phyloP scores from a whole-genome alignment of 2,797 vertebrate genomes.

The Cyclura pinguis region DNA sequence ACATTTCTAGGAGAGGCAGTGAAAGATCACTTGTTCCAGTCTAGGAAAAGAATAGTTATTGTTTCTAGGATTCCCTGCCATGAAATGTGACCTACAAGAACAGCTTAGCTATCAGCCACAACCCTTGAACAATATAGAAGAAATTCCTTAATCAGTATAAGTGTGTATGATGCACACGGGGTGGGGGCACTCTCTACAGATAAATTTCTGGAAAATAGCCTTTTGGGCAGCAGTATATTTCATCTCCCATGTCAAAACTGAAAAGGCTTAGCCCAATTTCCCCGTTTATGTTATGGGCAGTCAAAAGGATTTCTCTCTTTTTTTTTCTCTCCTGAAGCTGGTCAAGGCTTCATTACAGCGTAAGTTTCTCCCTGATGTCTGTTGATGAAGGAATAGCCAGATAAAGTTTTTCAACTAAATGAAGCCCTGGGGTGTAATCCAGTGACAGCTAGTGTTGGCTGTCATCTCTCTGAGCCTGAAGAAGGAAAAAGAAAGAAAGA shows the following conservation, averaged over 20 bases:
- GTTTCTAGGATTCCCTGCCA: constrained; percentile 45
- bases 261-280: background rate
- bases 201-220: background rate
- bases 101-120: background rate
- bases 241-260: background rate
- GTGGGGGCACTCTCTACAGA: background rate
- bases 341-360: constrained; percentile 6
- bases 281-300: constrained; percentile 5
- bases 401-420: constrained; percentile 1
- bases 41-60: constrained; percentile 43
- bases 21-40: constrained; percentile 53
- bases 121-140: background rate
- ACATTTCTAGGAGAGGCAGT: constrained; percentile 48
- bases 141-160: background rate
- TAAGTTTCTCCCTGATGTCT: background rate
- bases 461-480: background rate
- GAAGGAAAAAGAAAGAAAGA: background rate
- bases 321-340: background rate
- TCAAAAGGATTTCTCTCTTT: constrained; percentile 5
- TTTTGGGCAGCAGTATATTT: background rate
- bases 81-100: constrained; percentile 30
- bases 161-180: background rate
- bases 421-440: background rate
- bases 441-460: background rate
- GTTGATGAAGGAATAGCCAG: background rate